Conservation (phyloP, 2,113 vertebrate genomes). For the Clinocottus analis region DNA sequence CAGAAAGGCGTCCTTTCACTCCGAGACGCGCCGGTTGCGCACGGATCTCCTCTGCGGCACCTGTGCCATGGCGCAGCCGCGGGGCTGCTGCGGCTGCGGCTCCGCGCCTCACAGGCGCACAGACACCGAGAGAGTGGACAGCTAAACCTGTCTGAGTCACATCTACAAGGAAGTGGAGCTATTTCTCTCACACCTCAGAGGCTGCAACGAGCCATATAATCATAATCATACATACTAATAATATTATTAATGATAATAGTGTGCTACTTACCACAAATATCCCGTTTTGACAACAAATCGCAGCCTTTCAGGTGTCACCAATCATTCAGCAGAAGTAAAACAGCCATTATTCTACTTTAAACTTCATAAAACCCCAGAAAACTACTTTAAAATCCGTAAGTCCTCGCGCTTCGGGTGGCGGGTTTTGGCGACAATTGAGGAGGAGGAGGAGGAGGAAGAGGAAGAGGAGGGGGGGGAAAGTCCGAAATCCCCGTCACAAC, state of each 20-base stretch:
- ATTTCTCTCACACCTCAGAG: neutral
- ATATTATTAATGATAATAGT: neutral
- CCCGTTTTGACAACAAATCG: constrained; percentile 32
- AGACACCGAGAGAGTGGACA: neutral
- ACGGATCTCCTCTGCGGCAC: constrained; percentile 38
- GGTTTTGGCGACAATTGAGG: constrained; percentile 12
- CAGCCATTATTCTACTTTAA: constrained; percentile 40
- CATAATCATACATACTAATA: neutral
- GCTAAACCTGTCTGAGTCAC: constrained; percentile 53
- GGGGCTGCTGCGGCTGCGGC: neutral
- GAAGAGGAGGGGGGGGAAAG: neutral
- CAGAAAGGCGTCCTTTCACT: neutral
- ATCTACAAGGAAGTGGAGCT: constrained; percentile 56
- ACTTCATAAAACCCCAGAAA: constrained; percentile 43
- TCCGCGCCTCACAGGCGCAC: neutral
- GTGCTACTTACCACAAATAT: constrained; percentile 43
- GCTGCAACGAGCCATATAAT: neutral
- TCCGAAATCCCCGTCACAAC: constrained; percentile 46
- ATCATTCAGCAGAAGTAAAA: constrained; percentile 20
- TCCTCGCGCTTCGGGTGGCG: constrained; percentile 10
- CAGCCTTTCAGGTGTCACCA: constrained; percentile 34
- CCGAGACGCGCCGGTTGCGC: constrained; percentile 29
- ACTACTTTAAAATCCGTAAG: constrained; percentile 54
- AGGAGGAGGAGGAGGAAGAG: too few species aligned
- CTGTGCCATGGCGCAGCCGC: constrained; percentile 33